phyloP scores from a whole-genome alignment of 2,113 vertebrate genomes.

The Zosterops hypoxanthus region DNA sequence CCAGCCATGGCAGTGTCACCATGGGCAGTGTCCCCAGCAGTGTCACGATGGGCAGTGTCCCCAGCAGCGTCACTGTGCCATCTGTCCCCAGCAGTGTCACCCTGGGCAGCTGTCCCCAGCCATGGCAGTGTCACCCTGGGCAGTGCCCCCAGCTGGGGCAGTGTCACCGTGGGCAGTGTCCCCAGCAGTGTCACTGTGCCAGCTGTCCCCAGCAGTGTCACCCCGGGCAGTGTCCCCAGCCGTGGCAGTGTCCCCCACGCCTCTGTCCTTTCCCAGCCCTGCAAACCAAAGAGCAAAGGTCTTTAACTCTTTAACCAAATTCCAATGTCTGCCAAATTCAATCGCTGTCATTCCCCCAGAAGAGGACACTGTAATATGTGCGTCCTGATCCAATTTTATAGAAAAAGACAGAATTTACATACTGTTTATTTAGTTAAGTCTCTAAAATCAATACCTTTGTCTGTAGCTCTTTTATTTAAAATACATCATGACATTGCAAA shows the following conservation, averaged over 20 bases:
- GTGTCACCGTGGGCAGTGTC: background rate
- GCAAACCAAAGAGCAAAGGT: conserved; percentile 92
- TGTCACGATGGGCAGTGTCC: too few relatives aligned
- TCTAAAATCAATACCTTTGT: conserved; percentile 97
- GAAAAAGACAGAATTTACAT: conserved; percentile 99
- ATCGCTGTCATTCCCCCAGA: conserved; percentile 92
- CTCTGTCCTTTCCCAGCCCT: conserved; percentile 81
- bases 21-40: background rate
- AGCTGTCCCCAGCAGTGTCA: conserved; percentile 13
- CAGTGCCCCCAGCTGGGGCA: too few relatives aligned
- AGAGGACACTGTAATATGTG: conserved; percentile 94
- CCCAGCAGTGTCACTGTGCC: background rate
- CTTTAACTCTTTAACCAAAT: conserved; percentile 99
- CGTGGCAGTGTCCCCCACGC: conserved; percentile 7
- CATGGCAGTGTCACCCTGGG: too few relatives aligned
- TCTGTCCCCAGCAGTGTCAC: background rate
- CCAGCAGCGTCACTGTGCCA: too few relatives aligned
- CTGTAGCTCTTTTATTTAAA: conserved; percentile 96
- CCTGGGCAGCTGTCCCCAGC: too few relatives aligned
- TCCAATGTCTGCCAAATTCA: conserved; percentile 97
- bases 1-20: background rate
- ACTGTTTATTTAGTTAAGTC: conserved; percentile 98
- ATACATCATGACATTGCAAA: conserved; percentile 97
- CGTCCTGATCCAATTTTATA: conserved; percentile 96
- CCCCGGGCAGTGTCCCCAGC: conserved; percentile 2